A percentile compares a stretch with the other conserved stretches of the same genome.
Conservation (phyloP, 2,888 invertebrate genomes). For the Nomada hirtipes region DNA sequence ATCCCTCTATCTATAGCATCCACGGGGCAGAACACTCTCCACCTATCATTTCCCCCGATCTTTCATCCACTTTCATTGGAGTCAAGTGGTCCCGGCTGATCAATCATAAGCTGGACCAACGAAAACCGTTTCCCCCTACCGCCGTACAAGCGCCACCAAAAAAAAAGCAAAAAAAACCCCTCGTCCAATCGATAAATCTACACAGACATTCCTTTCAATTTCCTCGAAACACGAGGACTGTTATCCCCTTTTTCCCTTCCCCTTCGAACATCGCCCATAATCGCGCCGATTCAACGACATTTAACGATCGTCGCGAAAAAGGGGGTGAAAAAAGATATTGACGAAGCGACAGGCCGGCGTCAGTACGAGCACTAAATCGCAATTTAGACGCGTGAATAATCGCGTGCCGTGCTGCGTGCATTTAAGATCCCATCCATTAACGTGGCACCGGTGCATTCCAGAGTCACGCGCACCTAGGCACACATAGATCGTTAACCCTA, state of each 20-base stretch:
- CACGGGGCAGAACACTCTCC: conserved; percentile 1
- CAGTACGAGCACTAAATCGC: conserved; percentile 59
- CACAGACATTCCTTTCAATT: conserved; percentile 39
- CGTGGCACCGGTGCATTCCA: conserved; percentile 39
- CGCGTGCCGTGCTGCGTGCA: conserved; percentile 27
- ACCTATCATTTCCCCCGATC: conserved; percentile 24
- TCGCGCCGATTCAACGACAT: conserved; percentile 31
- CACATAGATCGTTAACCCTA: conserved; percentile 65
- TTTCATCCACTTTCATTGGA: conserved; percentile 32
- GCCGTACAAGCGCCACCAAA: background rate
- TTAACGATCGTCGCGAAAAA: background rate
- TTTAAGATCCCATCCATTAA: conserved; percentile 54
- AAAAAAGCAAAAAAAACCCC: background rate
- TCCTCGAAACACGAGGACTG: conserved; percentile 23
- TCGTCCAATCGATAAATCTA: conserved; percentile 31
- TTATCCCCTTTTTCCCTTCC: background rate
- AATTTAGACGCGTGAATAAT: conserved; percentile 60
- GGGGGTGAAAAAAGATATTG: conserved; percentile 31
- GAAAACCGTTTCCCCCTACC: conserved; percentile 28
- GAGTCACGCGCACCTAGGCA: conserved; percentile 40
- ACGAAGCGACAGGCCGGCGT: conserved; percentile 8
- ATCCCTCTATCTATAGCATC: background rate
- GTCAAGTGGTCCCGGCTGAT: conserved; percentile 38
- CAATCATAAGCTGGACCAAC: conserved; percentile 37
- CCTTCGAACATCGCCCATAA: conserved; percentile 16